A percentile compares a stretch with the other conserved stretches of the same genome.
Evolutionary conservation across 92 coral and sea anemone genomes (phyloP).

Genomic region (Montipora capitata): DNA sequence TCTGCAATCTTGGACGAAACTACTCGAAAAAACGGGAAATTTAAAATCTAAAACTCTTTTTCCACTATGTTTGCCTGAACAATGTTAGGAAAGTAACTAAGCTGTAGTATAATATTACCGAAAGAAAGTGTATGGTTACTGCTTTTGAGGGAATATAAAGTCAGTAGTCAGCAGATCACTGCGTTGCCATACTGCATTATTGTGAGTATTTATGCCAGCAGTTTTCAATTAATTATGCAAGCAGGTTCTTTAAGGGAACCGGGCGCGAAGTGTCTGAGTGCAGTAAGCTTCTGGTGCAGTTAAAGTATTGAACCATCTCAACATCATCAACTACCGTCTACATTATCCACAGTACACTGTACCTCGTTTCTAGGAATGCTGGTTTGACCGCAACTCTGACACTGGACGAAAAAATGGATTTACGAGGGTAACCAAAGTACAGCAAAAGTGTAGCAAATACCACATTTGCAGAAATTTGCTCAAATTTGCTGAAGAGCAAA

Average conservation of each 20-base stretch:
- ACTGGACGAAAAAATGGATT: too few species aligned
- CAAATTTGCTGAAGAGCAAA: too few species aligned
- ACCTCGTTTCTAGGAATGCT: slow-evolving; percentile 20
- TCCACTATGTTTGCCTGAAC: background rate
- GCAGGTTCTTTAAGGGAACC: background rate
- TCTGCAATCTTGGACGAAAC: too few species aligned
- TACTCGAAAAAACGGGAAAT: too few species aligned
- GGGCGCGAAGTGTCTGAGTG: background rate
- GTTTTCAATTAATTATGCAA: background rate
- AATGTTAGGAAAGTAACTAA: background rate
- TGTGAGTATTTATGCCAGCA: background rate
- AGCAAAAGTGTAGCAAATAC: too few species aligned
- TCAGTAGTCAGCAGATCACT: background rate
- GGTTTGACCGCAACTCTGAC: slow-evolving; percentile 16
- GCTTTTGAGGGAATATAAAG: background rate
- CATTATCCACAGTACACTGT: background rate
- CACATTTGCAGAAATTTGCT: too few species aligned
- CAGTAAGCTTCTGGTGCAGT: background rate
- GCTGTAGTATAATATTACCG: background rate
- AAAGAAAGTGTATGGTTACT: background rate
- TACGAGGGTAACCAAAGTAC: too few species aligned
- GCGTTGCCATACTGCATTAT: background rate
- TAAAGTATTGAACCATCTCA: background rate
- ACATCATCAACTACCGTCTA: background rate
- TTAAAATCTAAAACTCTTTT: background rate